Conservation (phyloP, 2,888 invertebrate genomes). For the Ctena decussata region DNA sequence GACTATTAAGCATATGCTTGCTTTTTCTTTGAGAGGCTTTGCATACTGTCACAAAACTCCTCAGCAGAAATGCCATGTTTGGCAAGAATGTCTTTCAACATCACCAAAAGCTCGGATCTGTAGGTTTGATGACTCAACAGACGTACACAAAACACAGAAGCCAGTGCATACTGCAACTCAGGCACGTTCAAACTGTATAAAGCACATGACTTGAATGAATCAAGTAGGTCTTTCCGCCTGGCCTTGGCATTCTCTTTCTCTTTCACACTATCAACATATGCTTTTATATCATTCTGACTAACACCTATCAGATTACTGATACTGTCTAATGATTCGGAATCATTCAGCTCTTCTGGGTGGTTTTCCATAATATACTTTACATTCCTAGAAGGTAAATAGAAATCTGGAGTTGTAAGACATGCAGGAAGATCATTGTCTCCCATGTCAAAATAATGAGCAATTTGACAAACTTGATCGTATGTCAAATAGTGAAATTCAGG, state of each 20-base stretch:
- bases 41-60: too few relatives aligned
- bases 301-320: too few relatives aligned
- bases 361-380: conserved; percentile 24
- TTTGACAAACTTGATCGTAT: conserved; percentile 23
- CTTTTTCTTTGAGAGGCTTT: too few relatives aligned
- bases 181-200: background rate
- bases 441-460: conserved; percentile 23
- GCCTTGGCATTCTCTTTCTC: background rate
- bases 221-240: background rate
- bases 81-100: too few relatives aligned
- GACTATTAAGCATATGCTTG: too few relatives aligned
- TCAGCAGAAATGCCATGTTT: too few relatives aligned
- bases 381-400: conserved; percentile 22
- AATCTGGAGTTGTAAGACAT: conserved; percentile 31
- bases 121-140: too few relatives aligned
- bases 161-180: background rate
- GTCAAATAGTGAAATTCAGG: conserved; percentile 34
- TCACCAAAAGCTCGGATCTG: too few relatives aligned
- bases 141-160: background rate
- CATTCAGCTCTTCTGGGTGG: conserved; percentile 6
- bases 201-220: background rate
- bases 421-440: conserved; percentile 10
- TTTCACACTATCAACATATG: background rate
- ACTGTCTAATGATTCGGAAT: background rate
- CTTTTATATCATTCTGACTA: background rate